phyloP scores from a whole-genome alignment of 2,797 vertebrate genomes.

The Petrocephalus schoutedeni region DNA sequence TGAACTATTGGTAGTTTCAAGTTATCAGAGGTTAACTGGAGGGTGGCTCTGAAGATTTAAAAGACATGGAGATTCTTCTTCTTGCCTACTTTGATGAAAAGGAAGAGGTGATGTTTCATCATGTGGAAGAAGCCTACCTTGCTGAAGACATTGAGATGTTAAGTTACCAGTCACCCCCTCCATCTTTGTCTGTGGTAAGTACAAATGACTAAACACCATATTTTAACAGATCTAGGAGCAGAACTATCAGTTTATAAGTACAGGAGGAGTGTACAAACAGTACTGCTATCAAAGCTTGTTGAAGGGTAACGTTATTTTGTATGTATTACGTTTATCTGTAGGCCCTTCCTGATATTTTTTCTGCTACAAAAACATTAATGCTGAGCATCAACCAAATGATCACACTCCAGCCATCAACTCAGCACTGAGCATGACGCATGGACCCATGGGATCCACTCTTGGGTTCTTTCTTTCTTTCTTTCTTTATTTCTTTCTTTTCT shows the following conservation, averaged over 20 bases:
- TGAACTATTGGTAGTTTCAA: neutral
- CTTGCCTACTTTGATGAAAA: neutral
- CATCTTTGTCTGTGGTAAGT: neutral
- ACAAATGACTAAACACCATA: neutral
- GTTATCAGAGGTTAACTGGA: neutral
- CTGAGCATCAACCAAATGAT: neutral
- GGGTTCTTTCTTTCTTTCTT: no score
- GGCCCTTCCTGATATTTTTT: neutral
- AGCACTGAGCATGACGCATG: neutral
- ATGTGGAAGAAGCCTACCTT: neutral
- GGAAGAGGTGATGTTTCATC: neutral
- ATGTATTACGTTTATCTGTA: neutral
- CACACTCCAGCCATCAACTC: neutral
- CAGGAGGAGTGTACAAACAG: neutral
- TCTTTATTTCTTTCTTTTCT: no score
- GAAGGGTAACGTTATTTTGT: neutral
- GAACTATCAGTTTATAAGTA: neutral
- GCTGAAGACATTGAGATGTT: neutral
- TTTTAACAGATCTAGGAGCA: neutral
- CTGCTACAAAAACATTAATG: neutral
- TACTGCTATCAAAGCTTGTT: neutral
- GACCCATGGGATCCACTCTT: neutral
- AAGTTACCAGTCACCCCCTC: neutral
- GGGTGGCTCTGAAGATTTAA: neutral
- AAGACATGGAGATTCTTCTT: neutral